These are phyloP conservation scores for Macroramphosus scolopax DNA, from an alignment of 2,797 vertebrate species.

Conservation along the genomic window DNA sequence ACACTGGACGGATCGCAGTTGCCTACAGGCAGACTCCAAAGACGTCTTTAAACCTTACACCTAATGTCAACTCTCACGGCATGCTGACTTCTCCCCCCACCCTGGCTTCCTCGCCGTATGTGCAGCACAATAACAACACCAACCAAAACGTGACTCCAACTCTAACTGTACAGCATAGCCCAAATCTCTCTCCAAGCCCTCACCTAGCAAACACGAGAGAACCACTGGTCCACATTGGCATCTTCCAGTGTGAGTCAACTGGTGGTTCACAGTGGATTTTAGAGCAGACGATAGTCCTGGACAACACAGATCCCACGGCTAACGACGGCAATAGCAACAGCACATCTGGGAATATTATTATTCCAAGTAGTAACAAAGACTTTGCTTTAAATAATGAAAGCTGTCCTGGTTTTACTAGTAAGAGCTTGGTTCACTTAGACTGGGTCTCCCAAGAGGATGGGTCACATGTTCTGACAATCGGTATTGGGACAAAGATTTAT, in stretches of 20 bases:
- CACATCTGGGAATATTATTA: constrained; percentile 28
- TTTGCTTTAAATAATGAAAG: constrained; percentile 63
- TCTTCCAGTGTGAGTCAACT: constrained; percentile 97
- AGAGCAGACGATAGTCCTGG: constrained; percentile 90
- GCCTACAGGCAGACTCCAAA: constrained; percentile 81
- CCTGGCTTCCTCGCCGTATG: constrained; percentile 54
- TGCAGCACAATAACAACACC: constrained; percentile 16
- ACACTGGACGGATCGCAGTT: constrained; percentile 92
- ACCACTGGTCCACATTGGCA: constrained; percentile 82
- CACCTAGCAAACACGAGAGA: constrained; percentile 61
- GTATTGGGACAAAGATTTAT: constrained; percentile 91
- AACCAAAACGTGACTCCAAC: constrained; percentile 34
- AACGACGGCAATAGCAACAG: constrained; percentile 22
- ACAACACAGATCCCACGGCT: constrained; percentile 65
- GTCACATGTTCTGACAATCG: constrained; percentile 94
- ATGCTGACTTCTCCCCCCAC: constrained; percentile 45
- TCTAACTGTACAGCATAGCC: constrained; percentile 32
- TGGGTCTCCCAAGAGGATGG: constrained; percentile 99
- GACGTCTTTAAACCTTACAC: constrained; percentile 44
- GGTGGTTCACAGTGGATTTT: constrained; percentile 94
- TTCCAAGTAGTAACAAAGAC: constrained; percentile 60
- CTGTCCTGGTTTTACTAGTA: constrained; percentile 64
- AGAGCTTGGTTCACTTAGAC: constrained; percentile 89
- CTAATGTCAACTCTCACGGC: constrained; percentile 39
- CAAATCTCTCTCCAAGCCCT: constrained; percentile 35